Evolutionary conservation across 1,140 invertebrate genomes (phyloP).

Genomic region (Hycleus cichorii): DNA sequence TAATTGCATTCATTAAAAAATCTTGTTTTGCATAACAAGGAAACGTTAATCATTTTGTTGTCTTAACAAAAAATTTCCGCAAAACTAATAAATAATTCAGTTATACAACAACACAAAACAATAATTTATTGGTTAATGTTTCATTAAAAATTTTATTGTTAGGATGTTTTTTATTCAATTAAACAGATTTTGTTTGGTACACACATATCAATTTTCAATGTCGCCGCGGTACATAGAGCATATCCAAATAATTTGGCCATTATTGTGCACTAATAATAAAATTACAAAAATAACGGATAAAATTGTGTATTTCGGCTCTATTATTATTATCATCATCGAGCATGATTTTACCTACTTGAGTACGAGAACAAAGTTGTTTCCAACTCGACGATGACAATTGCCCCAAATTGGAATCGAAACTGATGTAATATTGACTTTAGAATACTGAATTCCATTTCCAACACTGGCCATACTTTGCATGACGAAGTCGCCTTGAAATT

Average conservation of each 20-base stretch:
- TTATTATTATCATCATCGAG: too few relatives aligned
- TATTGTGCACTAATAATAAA: constrained; percentile 10
- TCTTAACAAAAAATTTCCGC: too few relatives aligned
- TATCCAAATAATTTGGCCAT: constrained; percentile 12
- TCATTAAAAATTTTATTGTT: too few relatives aligned
- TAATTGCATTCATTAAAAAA: too few relatives aligned
- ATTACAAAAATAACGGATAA: neutral
- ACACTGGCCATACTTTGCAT: constrained; percentile 49
- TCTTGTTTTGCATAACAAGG: too few relatives aligned
- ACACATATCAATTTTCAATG: constrained; percentile 16
- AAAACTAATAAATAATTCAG: too few relatives aligned
- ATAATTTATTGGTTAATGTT: too few relatives aligned
- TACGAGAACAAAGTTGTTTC: constrained; percentile 57
- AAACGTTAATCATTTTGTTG: too few relatives aligned
- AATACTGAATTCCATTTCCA: constrained; percentile 51
- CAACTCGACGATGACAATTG: constrained; percentile 52
- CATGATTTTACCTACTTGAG: constrained; percentile 48
- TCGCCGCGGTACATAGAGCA: constrained; percentile 12
- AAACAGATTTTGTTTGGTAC: neutral
- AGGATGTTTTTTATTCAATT: too few relatives aligned
- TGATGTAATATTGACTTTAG: constrained; percentile 53
- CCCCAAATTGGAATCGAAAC: constrained; percentile 64
- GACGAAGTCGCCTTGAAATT: constrained; percentile 59
- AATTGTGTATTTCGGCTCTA: too few relatives aligned
- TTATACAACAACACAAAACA: too few relatives aligned